Percentiles rank a stretch among this genome's conserved stretches.
These are phyloP conservation scores for Drosophila ananassae DNA, from an alignment of 1,140 invertebrate species.

Conservation along the genomic window DNA sequence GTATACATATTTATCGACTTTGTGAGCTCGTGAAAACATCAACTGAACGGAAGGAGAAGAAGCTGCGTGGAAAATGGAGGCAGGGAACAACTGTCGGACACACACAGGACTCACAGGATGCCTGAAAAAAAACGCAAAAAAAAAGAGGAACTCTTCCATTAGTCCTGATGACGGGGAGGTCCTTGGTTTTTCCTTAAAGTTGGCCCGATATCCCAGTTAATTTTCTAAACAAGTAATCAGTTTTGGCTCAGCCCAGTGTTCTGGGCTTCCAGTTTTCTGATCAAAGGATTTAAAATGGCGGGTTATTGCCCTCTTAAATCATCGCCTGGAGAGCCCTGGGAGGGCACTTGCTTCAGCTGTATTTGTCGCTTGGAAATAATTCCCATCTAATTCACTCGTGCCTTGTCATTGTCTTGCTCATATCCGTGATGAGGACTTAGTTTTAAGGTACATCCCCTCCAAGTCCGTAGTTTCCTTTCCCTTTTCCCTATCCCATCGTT, in stretches of 20 bases:
- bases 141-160: slow-evolving; percentile 67
- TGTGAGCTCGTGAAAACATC: slow-evolving; percentile 79
- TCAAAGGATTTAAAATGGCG: background rate
- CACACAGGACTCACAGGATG: slow-evolving; percentile 22
- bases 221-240: background rate
- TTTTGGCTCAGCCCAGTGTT: background rate
- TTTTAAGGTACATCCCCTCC: slow-evolving; percentile 34
- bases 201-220: background rate
- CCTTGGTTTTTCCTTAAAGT: background rate
- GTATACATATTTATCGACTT: slow-evolving; percentile 79
- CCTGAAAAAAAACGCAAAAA: slow-evolving; percentile 40
- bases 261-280: background rate
- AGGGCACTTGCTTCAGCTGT: slow-evolving; percentile 19
- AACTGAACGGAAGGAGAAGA: slow-evolving; percentile 75
- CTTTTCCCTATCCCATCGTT: slow-evolving; percentile 1
- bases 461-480: background rate
- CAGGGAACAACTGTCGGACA: slow-evolving; percentile 18
- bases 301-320: slow-evolving; percentile 39
- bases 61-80: slow-evolving; percentile 13
- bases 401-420: slow-evolving; percentile 61
- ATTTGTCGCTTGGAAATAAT: slow-evolving; percentile 42
- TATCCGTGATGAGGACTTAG: slow-evolving; percentile 57
- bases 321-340: slow-evolving; percentile 7
- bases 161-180: slow-evolving; percentile 61
- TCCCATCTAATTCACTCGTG: slow-evolving; percentile 50